phyloP scores from a whole-genome alignment of 2,888 invertebrate species.

The Thysanoteuthis rhombus region DNA sequence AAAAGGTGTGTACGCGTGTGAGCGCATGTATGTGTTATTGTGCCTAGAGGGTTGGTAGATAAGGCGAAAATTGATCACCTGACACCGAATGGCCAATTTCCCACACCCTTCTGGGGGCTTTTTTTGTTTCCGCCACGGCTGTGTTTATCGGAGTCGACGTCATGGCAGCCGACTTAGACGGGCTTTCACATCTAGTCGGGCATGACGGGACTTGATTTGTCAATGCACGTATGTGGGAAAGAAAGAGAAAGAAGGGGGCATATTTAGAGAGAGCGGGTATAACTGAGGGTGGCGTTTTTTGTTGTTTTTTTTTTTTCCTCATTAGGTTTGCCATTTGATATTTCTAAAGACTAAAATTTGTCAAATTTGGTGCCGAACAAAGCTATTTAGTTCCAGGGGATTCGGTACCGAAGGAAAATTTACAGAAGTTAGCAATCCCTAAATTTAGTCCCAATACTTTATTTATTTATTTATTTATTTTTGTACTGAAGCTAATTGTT shows the following conservation, averaged over 20 bases:
- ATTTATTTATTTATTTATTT: too few species aligned
- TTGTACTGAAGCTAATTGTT: too few species aligned
- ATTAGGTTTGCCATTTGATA: too few species aligned
- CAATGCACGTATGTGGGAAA: not conserved
- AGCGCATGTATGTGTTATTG: not conserved
- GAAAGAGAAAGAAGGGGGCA: not conserved
- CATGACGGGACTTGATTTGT: not conserved
- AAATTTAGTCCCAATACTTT: too few species aligned
- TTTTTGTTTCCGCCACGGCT: not conserved
- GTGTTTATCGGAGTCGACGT: not conserved
- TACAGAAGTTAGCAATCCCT: too few species aligned
- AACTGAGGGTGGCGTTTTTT: not conserved
- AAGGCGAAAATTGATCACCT: not conserved
- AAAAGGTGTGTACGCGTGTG: not conserved
- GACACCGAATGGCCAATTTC: not conserved
- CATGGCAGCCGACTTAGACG: not conserved
- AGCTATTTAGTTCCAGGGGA: too few species aligned
- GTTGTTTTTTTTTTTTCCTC: too few species aligned
- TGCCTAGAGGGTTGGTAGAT: not conserved
- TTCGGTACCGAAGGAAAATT: too few species aligned
- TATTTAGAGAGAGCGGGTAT: not conserved
- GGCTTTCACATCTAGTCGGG: not conserved
- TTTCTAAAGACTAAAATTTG: too few species aligned
- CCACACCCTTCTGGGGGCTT: not conserved
- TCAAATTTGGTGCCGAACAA: too few species aligned